Base-by-base conservation (phyloP, 2,797 vertebrate genomes). In the Sarcoramphus papa region DNA sequence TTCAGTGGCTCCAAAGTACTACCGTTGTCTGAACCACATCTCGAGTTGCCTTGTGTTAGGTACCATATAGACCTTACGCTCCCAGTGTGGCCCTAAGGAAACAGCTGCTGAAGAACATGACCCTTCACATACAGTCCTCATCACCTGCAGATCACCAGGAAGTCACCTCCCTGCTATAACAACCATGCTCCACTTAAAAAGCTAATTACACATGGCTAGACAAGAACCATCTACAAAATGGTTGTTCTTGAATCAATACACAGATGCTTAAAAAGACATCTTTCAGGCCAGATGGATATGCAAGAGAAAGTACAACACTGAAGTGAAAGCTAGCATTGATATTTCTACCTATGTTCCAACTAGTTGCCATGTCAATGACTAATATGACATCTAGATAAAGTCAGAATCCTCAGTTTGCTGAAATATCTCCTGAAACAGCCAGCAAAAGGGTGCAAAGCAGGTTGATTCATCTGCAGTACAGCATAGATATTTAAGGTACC, bases 381-480 rank as follows among this genome's bases (percentile, higher is more conserved):
- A 80, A 80, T 12, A 51, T 7, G 56, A 70, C 63, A 77, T 60
- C 68, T 43, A 80, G 56, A 70, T 67, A 90, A 88, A 88, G 31
- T 35, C 23, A 41, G 43, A 83, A 79, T n/a, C 20, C 9, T 85
- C 54, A 56, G 12, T 83, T 85, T 64, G 48, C 40, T 80, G 22
- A 88, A 85, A 27, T 50, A 69, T 12, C 33, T 63, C 53, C 51
- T 48, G 82, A 70, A 90, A 91, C 56, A 69, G 28, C 3, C 47
- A 95, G 45, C 12, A 88, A 87, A 91, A 77, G 20, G 56, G 30
- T 83, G 30, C 47, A 93, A 89, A 75, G 53, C 60, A 74, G 7
- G 27, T 12, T 68, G 69, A 75, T 60, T 88, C 41, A 90, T 88
- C 88, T 86, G 57, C 69, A 92, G 76, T 62, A 50, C 85, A 83